Evolutionary conservation across 2,113 vertebrate genomes (phyloP).

Genomic region (Machaerirhynchus nigripectus): DNA sequence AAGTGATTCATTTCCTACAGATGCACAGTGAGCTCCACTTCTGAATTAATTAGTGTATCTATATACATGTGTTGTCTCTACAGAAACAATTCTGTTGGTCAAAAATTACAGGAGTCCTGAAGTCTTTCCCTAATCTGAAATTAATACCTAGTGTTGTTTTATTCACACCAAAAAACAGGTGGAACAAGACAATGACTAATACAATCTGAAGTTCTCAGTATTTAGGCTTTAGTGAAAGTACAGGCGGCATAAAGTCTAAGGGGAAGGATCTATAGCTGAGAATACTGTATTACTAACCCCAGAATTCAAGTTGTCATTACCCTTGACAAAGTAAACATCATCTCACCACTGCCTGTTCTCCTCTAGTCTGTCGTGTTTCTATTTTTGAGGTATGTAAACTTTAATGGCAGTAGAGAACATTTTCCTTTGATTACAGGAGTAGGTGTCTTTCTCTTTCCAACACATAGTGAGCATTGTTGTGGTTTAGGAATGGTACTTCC

Average conservation of each 20-base stretch:
- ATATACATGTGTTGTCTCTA: neutral
- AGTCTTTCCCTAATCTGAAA: neutral
- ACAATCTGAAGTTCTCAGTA: neutral
- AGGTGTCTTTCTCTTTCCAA: neutral
- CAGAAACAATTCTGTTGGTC: neutral
- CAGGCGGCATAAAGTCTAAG: neutral
- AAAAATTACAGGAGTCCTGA: neutral
- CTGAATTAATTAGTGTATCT: neutral
- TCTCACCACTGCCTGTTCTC: neutral
- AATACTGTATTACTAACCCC: neutral
- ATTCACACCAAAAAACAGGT: neutral
- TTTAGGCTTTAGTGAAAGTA: neutral
- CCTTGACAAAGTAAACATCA: neutral
- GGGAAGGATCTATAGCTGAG: neutral
- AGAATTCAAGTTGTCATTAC: neutral
- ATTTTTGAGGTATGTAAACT: neutral
- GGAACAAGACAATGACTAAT: neutral
- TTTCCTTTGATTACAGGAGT: neutral
- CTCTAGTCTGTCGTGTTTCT: neutral
- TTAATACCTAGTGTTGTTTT: neutral
- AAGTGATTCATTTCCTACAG: conserved; percentile 24
- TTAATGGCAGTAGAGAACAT: neutral
- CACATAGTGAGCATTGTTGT: neutral
- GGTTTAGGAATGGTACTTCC: neutral
- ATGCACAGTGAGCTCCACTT: neutral